A percentile compares a stretch with the other conserved stretches of the same genome.
phyloP scores from a whole-genome alignment of 2,888 invertebrate species.

The Microdon myrmicae region DNA sequence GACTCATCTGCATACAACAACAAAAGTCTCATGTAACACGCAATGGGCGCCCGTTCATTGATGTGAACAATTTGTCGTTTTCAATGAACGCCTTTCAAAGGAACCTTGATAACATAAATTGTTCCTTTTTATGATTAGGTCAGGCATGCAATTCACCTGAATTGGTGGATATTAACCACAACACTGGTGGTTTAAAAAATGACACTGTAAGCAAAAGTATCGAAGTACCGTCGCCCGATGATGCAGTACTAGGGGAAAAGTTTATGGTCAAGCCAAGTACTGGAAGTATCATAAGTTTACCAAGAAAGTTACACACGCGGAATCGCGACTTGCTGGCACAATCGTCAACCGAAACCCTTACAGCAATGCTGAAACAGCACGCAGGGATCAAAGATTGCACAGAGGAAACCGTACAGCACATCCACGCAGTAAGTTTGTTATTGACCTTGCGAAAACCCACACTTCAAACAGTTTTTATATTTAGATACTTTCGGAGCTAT shows the following conservation, averaged over 20 bases:
- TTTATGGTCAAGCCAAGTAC: no score
- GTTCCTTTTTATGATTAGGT: no score
- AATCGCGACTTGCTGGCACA: constrained; percentile 64
- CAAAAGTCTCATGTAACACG: no score
- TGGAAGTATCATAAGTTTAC: constrained; percentile 49
- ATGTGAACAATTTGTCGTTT: no score
- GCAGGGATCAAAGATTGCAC: constrained; percentile 67
- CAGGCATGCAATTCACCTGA: no score
- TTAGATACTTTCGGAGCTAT: constrained; percentile 64
- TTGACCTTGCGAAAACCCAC: background rate
- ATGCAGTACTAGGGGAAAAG: no score
- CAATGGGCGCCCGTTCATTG: no score
- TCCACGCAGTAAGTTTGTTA: constrained; percentile 60
- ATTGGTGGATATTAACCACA: background rate
- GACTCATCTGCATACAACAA: no score
- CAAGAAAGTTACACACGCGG: constrained; percentile 57
- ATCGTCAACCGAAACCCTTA: constrained; percentile 64
- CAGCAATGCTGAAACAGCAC: constrained; percentile 65
- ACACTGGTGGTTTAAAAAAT: background rate
- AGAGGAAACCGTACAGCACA: constrained; percentile 65
- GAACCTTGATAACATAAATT: no score
- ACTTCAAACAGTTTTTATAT: constrained; percentile 18
- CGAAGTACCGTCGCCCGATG: no score
- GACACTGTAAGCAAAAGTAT: background rate
- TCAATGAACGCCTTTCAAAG: no score